Evolutionary conservation across 2,797 vertebrate species (phyloP), one percentile per base, ranked within the genome.

Genomic region (Tarsius wallacei): DNA sequence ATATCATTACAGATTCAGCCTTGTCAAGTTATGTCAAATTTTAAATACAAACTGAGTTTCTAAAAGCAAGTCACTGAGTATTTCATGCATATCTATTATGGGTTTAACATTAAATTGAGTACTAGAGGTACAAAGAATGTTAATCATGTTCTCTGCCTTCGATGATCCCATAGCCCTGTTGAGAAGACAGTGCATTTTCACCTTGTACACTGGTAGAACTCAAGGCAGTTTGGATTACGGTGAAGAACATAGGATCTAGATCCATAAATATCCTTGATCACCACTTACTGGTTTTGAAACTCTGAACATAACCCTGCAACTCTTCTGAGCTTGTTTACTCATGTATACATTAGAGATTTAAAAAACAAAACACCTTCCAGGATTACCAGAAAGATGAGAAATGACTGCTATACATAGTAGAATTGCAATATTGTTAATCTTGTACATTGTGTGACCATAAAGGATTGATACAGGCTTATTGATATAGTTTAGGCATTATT

Each of bases 1-100:
- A 76, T 90, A 70, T 76, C 78, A 53, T 71, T 63, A 80, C 36
- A 80, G 55, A 51, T 93, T 78, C 74, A 31, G 84, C 68, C 64
- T 33, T 93, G n/a, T 85, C 26, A 22, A 73, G 42, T 81, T 71
- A n/a, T 81, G 19, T n/a, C 21, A 71, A 63, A 71, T 87, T 71
- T 80, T 51, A 94, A 74, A 49, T 76, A 57, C 49, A 76, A 68
- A 89, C 51, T 26, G 14, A 53, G 11, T 28, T n/a, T 73, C 21
- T 4, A 42, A 42, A 64, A 63, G 59, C 49, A 83, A 83, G 33
- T 94, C 77, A 82, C 15, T 5, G 28, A 19, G 2, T 36, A 68
- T 83, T 74, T 83, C 51, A 49, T n/a, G 31, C 17, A 7, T 33
- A 89, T 49, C n/a, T 83, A 83, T 31, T 47, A 64, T 47, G 11